Evolutionary conservation across 2,888 invertebrate genomes (phyloP), one percentile per base, ranked within the genome.

Genomic region (Drosophila rubida): DNA sequence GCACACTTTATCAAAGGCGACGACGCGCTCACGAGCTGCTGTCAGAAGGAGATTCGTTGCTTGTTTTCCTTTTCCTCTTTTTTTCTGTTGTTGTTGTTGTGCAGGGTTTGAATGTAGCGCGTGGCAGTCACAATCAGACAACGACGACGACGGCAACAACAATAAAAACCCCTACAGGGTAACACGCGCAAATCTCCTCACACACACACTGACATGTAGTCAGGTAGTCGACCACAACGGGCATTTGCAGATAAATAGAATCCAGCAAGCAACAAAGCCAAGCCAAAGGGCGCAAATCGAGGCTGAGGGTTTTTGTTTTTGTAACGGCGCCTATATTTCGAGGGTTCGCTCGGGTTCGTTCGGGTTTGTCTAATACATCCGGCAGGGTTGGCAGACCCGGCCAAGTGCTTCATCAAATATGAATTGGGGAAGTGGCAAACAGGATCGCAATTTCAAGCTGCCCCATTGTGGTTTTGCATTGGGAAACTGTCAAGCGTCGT

Each of bases 321-420:
- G 57, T 60, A 54, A 46, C 69, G 69, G 69, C 69, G 69, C 68
- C 73, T 57, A 60, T 60, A 11, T 13, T n/a, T n/a, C n/a, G n/a
- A n/a, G n/a, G n/a, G n/a, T n/a, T n/a, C n/a, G n/a, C n/a, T 39
- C 35, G 16, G 39, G 8, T 13, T 44, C 35, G 5, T 14, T 23
- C 44, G 74, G 72, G 72, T 73, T 51, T 63, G 68, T 27, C 72
- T 49, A 64, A 60, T 75, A 68, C 68, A 64, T 76, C 69, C 73
- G 65, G 53, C 54, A 32, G 35, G 57, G 30, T 25, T 59, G 59
- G 54, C 53, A 59, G 30, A 64, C 69, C 59, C 42, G 60, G 51
- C 74, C 58, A 74, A 76, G 84, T 84, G 83, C 83, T 80, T 85
- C 75, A 82, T 82, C 81, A 85, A 82, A 82, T 78, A 80, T 82